These are phyloP conservation scores for Chrysemys picta DNA, from an alignment of 2,113 vertebrate genomes.

Conservation along the genomic window DNA sequence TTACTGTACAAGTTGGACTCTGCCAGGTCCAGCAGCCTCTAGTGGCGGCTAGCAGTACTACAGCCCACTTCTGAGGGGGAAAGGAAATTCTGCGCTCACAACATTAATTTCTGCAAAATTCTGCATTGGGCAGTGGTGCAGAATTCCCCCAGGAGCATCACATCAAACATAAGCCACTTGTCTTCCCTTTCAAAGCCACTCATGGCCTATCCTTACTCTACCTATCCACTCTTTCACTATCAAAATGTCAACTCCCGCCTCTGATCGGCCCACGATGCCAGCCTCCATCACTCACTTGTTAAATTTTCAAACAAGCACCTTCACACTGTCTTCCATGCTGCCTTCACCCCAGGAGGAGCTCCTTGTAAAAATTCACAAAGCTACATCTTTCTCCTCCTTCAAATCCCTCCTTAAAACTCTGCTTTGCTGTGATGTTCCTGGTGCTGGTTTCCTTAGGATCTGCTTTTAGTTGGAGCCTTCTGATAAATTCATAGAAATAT, in stretches of 20 bases:
- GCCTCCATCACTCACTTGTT: background rate
- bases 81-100: too few relatives aligned
- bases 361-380: background rate
- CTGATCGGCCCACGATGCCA: background rate
- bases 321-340: background rate
- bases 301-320: background rate
- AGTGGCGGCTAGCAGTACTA: too few relatives aligned
- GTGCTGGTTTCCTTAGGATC: conserved; percentile 7
- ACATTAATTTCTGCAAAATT: too few relatives aligned
- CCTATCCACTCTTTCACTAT: background rate
- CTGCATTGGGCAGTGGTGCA: too few relatives aligned
- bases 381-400: too few relatives aligned
- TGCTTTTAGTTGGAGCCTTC: background rate
- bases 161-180: too few relatives aligned
- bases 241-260: background rate
- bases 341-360: background rate
- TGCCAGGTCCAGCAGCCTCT: too few relatives aligned
- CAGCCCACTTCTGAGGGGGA: too few relatives aligned
- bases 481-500: conserved; percentile 1
- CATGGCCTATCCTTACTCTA: background rate
- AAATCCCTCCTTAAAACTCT: background rate
- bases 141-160: too few relatives aligned
- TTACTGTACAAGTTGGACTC: too few relatives aligned
- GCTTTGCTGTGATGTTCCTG: background rate
- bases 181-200: background rate